Conservation (phyloP, 2,113 vertebrate species). For the Indri indri region DNA sequence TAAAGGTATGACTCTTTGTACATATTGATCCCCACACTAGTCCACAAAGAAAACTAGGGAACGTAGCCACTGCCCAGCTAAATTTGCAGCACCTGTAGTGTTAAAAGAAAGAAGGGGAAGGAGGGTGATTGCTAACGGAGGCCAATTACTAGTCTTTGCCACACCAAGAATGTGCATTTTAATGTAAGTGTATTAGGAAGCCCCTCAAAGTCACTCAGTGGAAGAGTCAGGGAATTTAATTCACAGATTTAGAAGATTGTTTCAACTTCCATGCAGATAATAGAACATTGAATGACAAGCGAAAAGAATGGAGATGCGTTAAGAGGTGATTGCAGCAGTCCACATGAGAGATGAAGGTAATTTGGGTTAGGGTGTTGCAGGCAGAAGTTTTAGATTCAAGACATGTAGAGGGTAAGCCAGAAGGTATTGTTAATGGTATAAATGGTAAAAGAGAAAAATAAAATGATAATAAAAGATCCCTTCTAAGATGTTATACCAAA, state of each 20-base stretch:
- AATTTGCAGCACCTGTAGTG: neutral
- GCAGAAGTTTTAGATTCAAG: neutral
- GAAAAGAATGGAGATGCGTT: neutral
- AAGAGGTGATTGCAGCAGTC: neutral
- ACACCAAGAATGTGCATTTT: neutral
- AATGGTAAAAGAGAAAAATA: neutral
- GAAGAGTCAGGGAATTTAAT: neutral
- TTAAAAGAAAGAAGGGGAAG: neutral
- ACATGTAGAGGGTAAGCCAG: neutral
- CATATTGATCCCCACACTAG: fast-evolving
- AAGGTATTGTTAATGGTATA: neutral
- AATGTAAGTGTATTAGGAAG: neutral
- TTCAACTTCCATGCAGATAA: neutral
- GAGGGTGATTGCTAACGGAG: neutral
- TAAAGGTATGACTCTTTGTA: neutral
- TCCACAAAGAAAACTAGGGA: neutral
- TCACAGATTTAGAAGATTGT: neutral
- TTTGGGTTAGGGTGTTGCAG: neutral
- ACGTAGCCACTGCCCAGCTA: neutral
- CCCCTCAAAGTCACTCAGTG: neutral
- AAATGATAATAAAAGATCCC: neutral
- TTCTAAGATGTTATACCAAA: neutral
- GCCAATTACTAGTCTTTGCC: neutral
- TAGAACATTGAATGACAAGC: neutral
- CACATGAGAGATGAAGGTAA: neutral